Percentiles rank a stretch among this genome's conserved stretches.
Evolutionary conservation across 2,797 vertebrate genomes (phyloP).

Genomic region (Mormyrus proboscirostris): DNA sequence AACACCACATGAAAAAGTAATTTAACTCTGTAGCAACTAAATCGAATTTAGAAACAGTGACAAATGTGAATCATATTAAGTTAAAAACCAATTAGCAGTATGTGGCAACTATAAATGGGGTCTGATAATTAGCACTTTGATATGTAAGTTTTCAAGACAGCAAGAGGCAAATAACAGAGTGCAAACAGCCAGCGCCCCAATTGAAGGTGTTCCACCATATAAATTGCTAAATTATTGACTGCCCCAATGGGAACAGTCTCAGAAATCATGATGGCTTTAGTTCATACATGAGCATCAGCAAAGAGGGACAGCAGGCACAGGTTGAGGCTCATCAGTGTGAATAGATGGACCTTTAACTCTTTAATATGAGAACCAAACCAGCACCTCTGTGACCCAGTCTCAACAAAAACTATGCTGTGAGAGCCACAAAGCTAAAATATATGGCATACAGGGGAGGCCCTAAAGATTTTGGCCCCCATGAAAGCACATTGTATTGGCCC

Average conservation of each 20-base stretch:
- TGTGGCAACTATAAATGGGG: neutral
- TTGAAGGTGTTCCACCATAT: neutral
- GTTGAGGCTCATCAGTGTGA: neutral
- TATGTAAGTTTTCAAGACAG: neutral
- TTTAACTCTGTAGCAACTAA: constrained; percentile 4
- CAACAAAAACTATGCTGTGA: neutral
- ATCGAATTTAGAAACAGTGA: neutral
- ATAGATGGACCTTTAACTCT: neutral
- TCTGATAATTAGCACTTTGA: neutral
- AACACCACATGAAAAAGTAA: neutral
- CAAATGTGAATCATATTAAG: constrained; percentile 3
- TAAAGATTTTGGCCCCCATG: neutral
- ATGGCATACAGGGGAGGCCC: neutral
- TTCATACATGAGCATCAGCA: neutral
- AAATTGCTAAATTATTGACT: neutral
- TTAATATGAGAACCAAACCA: neutral
- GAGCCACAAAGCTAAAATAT: neutral
- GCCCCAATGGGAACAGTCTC: neutral
- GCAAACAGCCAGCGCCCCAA: neutral
- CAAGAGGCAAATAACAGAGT: neutral
- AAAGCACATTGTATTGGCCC: neutral
- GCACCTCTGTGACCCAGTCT: neutral
- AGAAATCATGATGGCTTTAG: neutral
- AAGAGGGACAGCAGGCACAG: neutral
- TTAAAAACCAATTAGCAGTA: constrained; percentile 1